Evolutionary conservation across 1,140 invertebrate genomes (phyloP), one percentile per base, ranked within the genome.

Genomic region (Eriosoma lanigerum): DNA sequence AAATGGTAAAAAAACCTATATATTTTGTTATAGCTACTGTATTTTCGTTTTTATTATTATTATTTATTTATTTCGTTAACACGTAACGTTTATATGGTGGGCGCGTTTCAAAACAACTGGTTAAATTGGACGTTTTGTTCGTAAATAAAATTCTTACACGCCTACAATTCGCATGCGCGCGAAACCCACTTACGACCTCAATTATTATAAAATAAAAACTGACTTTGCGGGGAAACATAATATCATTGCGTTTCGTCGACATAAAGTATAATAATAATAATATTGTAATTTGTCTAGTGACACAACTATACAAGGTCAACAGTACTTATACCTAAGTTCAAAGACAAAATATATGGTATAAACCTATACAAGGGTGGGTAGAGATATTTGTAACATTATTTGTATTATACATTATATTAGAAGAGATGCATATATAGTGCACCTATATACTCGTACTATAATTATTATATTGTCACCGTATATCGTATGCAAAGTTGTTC

Each of bases 91-190:
- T 50, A 19, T 29, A n/a, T 4, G 46, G 68, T 72, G 68, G 68
- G 68, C 68, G 68, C 46, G 68, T 72, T 52, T 72, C 48, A 52
- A 72, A 72, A 72, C 68, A 72, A 72, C 68, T 52, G 48, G 48
- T 72, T 72, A 72, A 72, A 72, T 72, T 72, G 68, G 68, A 72
- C 68, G 68, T 72, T 72, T 72, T 52, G 68, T 72, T 24, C 48
- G 68, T 72, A 72, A 72, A 72, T 72, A 72, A 52, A 72, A 72
- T 52, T 72, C n/a, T 72, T 72, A 72, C 68, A 52, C 46, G 68
- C 46, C 68, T 72, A 72, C 68, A 72, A 52, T 72, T 68, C 44
- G 66, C 66, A 17, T 38, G 32, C 66, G 21, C 66, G 66, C 38
- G 8, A 68, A 48, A 68, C 66, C 66, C 66, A 68, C 66, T 68